Conservation (phyloP, 2,888 invertebrate genomes). For the Amphipoea oculea region DNA sequence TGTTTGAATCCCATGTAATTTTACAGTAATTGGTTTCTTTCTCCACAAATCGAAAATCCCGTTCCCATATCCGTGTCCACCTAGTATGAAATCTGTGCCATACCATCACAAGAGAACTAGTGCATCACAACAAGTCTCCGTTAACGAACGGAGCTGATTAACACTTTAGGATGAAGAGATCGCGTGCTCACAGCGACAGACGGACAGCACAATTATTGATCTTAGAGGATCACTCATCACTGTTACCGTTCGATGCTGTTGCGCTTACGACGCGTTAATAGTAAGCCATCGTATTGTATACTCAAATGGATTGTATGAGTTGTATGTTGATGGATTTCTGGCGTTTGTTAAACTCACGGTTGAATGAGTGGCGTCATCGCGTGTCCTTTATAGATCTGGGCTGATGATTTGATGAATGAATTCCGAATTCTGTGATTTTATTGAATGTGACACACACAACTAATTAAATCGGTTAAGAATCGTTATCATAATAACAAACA, state of each 20-base stretch:
- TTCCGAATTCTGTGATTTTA: neutral
- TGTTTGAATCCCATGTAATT: neutral
- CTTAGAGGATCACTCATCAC: slow-evolving; percentile 31
- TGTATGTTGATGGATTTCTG: slow-evolving; percentile 35
- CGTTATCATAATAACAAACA: neutral
- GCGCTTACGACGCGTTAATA: slow-evolving; percentile 7
- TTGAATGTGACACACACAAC: neutral
- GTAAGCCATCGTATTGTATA: neutral
- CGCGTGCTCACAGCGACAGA: slow-evolving; percentile 31
- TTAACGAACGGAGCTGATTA: slow-evolving; percentile 33
- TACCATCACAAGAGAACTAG: slow-evolving; percentile 37
- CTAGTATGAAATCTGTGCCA: slow-evolving; percentile 20
- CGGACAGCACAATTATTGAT: slow-evolving; percentile 22
- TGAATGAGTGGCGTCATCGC: slow-evolving; percentile 37
- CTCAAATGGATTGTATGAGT: slow-evolving; percentile 6
- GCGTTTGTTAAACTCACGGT: neutral
- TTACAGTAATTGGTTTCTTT: neutral
- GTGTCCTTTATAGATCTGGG: neutral
- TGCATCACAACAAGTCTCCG: slow-evolving; percentile 44
- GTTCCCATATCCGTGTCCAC: slow-evolving; percentile 15
- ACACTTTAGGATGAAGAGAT: slow-evolving; percentile 29
- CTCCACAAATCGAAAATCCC: slow-evolving; percentile 3
- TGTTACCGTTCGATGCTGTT: slow-evolving; percentile 11
- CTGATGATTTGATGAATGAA: slow-evolving; percentile 18
- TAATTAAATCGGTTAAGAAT: neutral